Conservation (phyloP, 2,888 invertebrate species). For the Drosophila incognita region DNA sequence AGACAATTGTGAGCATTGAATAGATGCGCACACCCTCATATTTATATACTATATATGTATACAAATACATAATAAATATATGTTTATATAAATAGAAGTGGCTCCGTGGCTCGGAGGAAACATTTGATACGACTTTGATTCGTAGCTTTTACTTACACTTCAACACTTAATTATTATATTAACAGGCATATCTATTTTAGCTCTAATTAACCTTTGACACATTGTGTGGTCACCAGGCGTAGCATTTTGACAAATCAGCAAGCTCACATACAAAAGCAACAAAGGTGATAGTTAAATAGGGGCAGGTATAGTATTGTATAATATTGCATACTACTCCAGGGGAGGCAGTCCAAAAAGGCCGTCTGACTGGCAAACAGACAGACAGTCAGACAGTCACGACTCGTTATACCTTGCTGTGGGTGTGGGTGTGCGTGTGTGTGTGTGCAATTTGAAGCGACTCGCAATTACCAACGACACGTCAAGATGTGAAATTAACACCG, state of each 20-base stretch:
- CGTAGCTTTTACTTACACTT: constrained; percentile 57
- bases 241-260: constrained; percentile 77
- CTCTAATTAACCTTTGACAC: constrained; percentile 79
- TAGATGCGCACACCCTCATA: background rate
- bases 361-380: background rate
- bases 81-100: background rate
- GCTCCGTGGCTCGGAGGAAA: constrained; percentile 13
- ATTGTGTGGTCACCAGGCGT: constrained; percentile 48
- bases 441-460: constrained; percentile 77
- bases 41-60: background rate
- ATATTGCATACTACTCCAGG: background rate
- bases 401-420: constrained; percentile 52
- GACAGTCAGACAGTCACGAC: constrained; percentile 64
- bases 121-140: constrained; percentile 53
- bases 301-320: constrained; percentile 11
- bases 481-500: constrained; percentile 81
- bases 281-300: constrained; percentile 54
- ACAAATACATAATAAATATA: background rate
- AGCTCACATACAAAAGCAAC: constrained; percentile 47
- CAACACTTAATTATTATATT: constrained; percentile 79
- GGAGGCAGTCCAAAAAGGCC: constrained; percentile 42
- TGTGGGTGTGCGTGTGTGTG: constrained; percentile 25
- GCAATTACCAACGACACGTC: constrained; percentile 81
- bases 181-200: constrained; percentile 75
- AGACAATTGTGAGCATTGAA: constrained; percentile 36